Conservation (phyloP, 2,113 vertebrate genomes). For the Pterocles burchelli region DNA sequence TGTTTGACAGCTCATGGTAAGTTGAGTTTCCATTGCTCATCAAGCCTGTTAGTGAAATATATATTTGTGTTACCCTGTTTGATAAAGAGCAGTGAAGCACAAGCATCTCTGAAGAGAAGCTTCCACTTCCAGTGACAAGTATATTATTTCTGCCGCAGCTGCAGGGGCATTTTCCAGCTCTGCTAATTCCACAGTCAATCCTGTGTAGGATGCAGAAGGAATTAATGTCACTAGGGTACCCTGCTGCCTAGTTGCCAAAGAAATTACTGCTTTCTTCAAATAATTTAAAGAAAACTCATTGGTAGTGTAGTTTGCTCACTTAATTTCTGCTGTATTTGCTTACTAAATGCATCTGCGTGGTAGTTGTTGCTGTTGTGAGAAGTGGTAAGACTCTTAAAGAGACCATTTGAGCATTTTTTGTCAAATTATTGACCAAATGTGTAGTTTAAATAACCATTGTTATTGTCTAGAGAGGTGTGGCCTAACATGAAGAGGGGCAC, state of each 20-base stretch:
- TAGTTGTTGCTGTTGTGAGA: not conserved
- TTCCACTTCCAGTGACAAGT: not conserved
- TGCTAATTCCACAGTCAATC: not conserved
- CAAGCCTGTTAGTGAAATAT: not conserved
- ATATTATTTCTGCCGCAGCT: constrained; percentile 9
- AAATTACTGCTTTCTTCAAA: not conserved
- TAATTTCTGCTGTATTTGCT: not conserved
- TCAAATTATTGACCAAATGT: not conserved
- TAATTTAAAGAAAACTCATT: not conserved
- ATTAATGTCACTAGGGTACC: constrained; percentile 35
- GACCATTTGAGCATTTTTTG: not conserved
- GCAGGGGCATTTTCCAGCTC: not conserved
- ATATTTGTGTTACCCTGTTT: not conserved
- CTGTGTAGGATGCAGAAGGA: not conserved
- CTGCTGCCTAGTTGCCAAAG: constrained; percentile 3
- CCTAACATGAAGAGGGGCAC: not conserved
- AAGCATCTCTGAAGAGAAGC: not conserved
- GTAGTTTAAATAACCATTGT: not conserved
- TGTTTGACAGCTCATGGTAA: not conserved
- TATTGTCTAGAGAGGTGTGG: not conserved
- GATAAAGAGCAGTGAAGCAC: not conserved
- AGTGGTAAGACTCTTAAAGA: not conserved
- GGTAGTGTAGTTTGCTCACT: not conserved
- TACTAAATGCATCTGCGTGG: not conserved
- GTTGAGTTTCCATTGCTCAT: not conserved